Base-by-base conservation (phyloP, 1,140 invertebrate genomes). In the Harpegnathos saltator region DNA sequence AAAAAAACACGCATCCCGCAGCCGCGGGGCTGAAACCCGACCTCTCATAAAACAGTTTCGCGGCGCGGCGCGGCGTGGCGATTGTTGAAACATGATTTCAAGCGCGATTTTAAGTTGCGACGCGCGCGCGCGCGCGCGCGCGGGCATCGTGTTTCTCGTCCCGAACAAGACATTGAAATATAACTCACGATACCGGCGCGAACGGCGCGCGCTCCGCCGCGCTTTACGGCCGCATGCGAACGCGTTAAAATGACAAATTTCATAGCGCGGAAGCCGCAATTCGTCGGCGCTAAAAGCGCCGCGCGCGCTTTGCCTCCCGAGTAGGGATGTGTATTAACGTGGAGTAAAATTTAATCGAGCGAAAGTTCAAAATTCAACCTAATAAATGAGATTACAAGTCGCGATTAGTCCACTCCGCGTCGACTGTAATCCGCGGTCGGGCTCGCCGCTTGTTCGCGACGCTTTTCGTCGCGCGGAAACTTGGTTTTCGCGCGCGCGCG, bases 21-120 rank as follows among this genome's bases (percentile, higher is more conserved):
- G 29, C 38, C 38, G 38, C 4, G 7, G n/a, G 26, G 24, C 33
- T 48, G 75, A 11, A 71, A 80, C 22, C 65, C 65, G 75, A 71
- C 19, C 65, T 58, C 75, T 80, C 65, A 48, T 80, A 80, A 80
- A 80, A 71, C 65, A 71, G 75, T 80, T 69, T 29, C 75, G 19
- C 58, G 65, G 58, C 50, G 33, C 14, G 52, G 52, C 75, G 19
- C 58, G 65, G 58, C 50, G 33, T 9, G 52, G 52, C 75, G 65
- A 69, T 80, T 58, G 75, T 71, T 71, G 50, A 80, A 80, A 80
- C 52, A 52, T 26, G 75, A 59, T 71, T 80, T 80, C 33, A 38
- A 58, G 65, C 33, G 33, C 58, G 75, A 80, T 71, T 80, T 80
- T 80, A 80, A 80, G 65, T 69, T 56, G 63, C 52, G 17, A 44